Evolutionary conservation across 2,888 invertebrate genomes (phyloP).

Genomic region (Steinernema hermaphroditum): DNA sequence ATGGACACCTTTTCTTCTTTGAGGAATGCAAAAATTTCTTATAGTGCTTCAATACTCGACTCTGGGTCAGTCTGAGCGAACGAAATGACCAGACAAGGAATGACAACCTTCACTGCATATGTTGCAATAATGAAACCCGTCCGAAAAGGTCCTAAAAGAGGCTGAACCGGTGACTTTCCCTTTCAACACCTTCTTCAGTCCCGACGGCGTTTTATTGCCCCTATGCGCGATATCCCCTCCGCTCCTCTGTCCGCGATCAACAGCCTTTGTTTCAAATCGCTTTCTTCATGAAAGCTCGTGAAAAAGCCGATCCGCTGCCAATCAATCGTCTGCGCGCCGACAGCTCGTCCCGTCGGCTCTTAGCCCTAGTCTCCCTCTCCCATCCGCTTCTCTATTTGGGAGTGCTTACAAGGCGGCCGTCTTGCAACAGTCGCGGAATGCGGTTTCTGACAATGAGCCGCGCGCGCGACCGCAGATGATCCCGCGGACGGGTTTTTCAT

Average conservation of each 20-base stretch:
- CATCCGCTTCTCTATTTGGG: background rate
- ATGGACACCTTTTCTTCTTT: no score
- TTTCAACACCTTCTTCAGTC: background rate
- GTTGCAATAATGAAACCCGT: no score
- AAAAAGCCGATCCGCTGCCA: background rate
- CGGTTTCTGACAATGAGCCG: conserved; percentile 26
- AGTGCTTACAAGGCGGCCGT: background rate
- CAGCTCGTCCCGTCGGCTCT: no score
- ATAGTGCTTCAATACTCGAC: no score
- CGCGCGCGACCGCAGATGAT: conserved; percentile 17
- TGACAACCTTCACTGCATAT: no score
- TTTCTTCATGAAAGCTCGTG: background rate
- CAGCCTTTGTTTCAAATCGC: background rate
- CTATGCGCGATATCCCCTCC: background rate
- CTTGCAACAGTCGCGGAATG: conserved; percentile 22
- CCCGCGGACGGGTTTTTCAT: conserved; percentile 14
- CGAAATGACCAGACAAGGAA: no score
- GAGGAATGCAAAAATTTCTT: no score
- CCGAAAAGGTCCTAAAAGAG: no score
- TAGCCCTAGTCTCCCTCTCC: no score
- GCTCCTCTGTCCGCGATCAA: background rate
- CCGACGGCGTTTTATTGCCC: background rate
- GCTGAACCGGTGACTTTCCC: background rate
- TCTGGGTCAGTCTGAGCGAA: no score
- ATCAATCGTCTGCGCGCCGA: no score